These are phyloP conservation scores for Halocynthia aurantium DNA, from an alignment of 23 tunicate genomes.

Conservation along the genomic window DNA sequence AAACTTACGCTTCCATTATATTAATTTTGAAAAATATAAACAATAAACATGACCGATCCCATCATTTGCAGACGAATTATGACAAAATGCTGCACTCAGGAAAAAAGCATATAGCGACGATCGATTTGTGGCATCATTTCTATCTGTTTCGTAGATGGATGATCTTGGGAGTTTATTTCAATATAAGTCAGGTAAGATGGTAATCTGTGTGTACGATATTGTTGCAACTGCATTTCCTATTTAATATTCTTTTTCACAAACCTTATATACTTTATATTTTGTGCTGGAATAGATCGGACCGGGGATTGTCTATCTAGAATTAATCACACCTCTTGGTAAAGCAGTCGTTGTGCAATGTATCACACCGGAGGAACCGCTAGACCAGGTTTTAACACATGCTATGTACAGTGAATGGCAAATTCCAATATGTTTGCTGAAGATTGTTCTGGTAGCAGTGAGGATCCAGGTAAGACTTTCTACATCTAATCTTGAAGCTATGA, in stretches of 20 bases:
- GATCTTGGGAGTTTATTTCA: slow-evolving; percentile 27
- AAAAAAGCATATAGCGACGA: slow-evolving; percentile 46
- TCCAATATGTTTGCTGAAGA: slow-evolving; percentile 2
- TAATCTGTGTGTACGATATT: too few species aligned
- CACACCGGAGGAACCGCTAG: slow-evolving; percentile 64
- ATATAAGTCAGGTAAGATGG: slow-evolving; percentile 49
- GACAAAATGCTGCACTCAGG: slow-evolving; percentile 10
- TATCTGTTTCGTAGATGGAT: slow-evolving; percentile 30
- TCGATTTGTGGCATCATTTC: slow-evolving; percentile 34
- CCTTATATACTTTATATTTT: not conserved
- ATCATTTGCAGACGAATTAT: slow-evolving; percentile 6
- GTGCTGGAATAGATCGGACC: slow-evolving; percentile 67
- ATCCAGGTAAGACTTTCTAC: slow-evolving; percentile 3
- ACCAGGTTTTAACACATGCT: slow-evolving; percentile 63
- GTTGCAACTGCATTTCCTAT: not conserved
- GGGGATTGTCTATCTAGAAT: slow-evolving; percentile 75
- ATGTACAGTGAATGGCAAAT: slow-evolving; percentile 4
- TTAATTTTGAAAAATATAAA: too few species aligned
- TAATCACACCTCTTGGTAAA: slow-evolving; percentile 32
- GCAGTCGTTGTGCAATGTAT: slow-evolving; percentile 61
- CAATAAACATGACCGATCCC: not conserved
- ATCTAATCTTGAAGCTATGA: too few species aligned
- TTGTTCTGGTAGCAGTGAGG: not conserved
- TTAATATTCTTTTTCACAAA: not conserved
- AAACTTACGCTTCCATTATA: too few species aligned